A percentile compares a stretch with the other conserved stretches of the same genome.
Conservation (phyloP, 2,113 vertebrate species). For the Melanerpes formicivorus region DNA sequence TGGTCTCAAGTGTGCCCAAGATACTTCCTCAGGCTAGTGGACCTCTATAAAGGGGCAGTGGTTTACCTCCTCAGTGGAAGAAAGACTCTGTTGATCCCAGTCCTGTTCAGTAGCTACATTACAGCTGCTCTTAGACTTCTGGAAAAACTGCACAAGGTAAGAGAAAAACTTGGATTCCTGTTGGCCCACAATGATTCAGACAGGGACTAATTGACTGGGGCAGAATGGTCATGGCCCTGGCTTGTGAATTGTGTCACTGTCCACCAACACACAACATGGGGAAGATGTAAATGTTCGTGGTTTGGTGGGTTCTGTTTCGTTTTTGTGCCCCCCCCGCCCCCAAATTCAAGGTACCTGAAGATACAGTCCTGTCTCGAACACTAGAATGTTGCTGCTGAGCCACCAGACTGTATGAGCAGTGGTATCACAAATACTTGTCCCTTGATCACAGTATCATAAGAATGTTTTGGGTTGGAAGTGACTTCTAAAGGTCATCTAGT, state of each 20-base stretch:
- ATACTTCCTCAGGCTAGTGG: slow-evolving; percentile 90
- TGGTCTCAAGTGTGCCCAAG: slow-evolving; percentile 90
- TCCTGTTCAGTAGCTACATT: slow-evolving; percentile 91
- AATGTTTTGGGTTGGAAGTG: neutral
- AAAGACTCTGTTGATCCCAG: slow-evolving; percentile 88
- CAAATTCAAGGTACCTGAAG: neutral
- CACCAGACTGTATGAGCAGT: neutral
- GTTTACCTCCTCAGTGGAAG: slow-evolving; percentile 92
- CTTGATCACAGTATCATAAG: neutral
- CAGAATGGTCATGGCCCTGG: neutral
- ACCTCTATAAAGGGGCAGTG: slow-evolving; percentile 93
- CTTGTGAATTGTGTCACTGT: neutral
- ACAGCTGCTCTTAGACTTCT: slow-evolving; percentile 88
- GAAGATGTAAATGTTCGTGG: neutral
- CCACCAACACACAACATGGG: neutral
- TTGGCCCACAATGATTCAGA: neutral
- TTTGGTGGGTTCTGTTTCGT: no score
- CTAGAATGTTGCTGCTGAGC: neutral
- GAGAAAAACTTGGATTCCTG: neutral
- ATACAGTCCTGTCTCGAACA: neutral
- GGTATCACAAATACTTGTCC: neutral
- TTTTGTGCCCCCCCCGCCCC: neutral
- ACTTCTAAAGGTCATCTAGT: neutral
- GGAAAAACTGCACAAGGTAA: slow-evolving; percentile 95
- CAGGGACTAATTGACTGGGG: neutral